phyloP scores from a whole-genome alignment of 53 echinoderm and acorn worm species.

The Echinarachnius parma region DNA sequence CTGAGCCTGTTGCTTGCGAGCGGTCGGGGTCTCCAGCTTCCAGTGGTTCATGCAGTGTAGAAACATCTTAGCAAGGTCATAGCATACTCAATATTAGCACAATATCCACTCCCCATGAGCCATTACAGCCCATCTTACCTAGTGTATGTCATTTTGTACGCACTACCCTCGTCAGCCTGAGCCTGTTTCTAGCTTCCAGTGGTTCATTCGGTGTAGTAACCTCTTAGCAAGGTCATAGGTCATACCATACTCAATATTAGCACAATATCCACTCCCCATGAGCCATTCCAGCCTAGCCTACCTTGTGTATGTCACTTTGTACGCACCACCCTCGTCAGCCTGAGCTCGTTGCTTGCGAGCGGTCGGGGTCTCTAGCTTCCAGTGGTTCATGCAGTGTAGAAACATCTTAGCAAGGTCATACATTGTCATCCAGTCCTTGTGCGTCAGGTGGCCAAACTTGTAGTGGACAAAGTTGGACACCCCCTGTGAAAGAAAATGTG shows the following conservation, averaged over 20 bases:
- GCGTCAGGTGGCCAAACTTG: conserved; percentile 96
- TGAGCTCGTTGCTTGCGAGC: conserved; percentile 89
- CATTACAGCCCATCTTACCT: no score
- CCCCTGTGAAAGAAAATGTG: no score
- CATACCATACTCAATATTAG: neutral
- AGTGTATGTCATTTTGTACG: no score
- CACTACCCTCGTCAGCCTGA: conserved; percentile 72
- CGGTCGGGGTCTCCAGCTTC: conserved; percentile 96
- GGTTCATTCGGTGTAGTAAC: no score
- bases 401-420: conserved; percentile 97
- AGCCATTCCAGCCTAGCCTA: conserved; percentile 22
- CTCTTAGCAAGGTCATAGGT: no score
- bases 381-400: conserved; percentile 93
- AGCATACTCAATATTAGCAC: no score
- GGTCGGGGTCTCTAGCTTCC: conserved; percentile 96
- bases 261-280: no score
- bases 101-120: conserved; percentile 88
- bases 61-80: conserved; percentile 95
- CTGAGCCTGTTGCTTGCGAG: conserved; percentile 87
- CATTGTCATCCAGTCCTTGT: conserved; percentile 98
- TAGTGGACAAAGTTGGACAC: conserved; percentile 95
- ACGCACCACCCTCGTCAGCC: conserved; percentile 84
- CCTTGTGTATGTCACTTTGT: conserved; percentile 98
- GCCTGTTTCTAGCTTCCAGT: no score
- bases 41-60: conserved; percentile 96